Base-by-base conservation (phyloP, 2,113 vertebrate species). In the Gyps fulvus region DNA sequence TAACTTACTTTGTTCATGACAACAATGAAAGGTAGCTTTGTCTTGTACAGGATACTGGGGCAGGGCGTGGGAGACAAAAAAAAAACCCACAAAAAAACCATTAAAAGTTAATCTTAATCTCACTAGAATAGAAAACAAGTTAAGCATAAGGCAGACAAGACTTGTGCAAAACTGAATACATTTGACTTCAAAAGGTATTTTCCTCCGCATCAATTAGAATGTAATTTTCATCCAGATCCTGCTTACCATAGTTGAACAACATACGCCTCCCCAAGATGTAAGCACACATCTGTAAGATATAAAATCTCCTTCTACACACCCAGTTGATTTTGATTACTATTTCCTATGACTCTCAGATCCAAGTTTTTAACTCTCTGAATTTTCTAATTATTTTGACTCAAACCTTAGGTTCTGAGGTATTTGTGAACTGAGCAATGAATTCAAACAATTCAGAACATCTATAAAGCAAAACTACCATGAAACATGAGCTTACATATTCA, bases 1-100 rank as follows among this genome's bases (percentile, higher is more conserved):
- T 67, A 36, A 96, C 98, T 98, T 97, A 99, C 99, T 98, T 99
- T 99, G 98, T 99, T 99, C 99, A 99, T 99, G 92, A 97, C 99
- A 9, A 99, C 98, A 55, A 99, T 99, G 97, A 99, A 99, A 87
- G 99, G 99, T 36, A 99, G 98, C 95, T 99, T 99, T 72, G 99
- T 99, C 98, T 99, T 99, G 95, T 99, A 99, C 85, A 99, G 98
- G 95, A 47, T 38, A 38, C 38, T 38, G 38, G 38, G 38, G 38
- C 38, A 38, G 38, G 40, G 12, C 12, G 40, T 42, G 42, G 14
- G 42, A 14, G 14, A 42, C 42, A 42, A 42, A 43, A 17, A 43
- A 17, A 43, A 43, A 43, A 17, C 7, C 6, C 43, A 43, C 43
- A 43, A 43, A 43, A 43, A 43, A 17, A 13, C 40, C 42, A 43